phyloP scores from a whole-genome alignment of 2,888 invertebrate genomes.

The Drosophila aldrichi region DNA sequence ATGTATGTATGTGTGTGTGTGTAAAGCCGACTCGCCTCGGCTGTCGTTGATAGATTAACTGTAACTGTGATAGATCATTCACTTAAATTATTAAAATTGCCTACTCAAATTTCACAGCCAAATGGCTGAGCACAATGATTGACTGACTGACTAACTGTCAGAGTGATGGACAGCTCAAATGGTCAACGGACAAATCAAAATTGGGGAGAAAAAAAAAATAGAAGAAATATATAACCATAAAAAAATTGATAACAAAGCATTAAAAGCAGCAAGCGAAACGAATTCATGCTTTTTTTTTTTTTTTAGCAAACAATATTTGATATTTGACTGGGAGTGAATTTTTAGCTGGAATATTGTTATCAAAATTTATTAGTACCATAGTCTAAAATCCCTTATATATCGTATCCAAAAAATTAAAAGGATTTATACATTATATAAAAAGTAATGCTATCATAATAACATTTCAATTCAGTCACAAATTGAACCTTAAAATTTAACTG shows the following conservation, averaged over 20 bases:
- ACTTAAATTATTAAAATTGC: conserved; percentile 82
- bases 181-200: conserved; percentile 37
- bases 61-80: conserved; percentile 84
- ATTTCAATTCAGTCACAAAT: background rate
- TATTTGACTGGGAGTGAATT: background rate
- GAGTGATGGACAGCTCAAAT: conserved; percentile 58
- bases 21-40: conserved; percentile 2
- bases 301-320: background rate
- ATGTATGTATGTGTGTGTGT: background rate
- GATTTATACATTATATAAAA: too few species aligned
- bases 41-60: conserved; percentile 82
- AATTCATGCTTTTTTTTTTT: background rate
- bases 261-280: background rate
- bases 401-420: too few species aligned
- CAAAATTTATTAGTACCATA: too few species aligned
- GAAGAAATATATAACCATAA: background rate
- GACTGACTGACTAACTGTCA: conserved; percentile 37
- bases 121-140: conserved; percentile 41
- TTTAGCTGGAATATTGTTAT: too few species aligned
- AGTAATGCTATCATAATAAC: background rate
- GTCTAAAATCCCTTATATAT: too few species aligned
- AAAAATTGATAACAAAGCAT: background rate
- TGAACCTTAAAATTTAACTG: conserved; percentile 30
- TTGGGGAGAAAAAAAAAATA: conserved; percentile 10
- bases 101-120: conserved; percentile 75